Evolutionary conservation across 1,140 invertebrate species (phyloP).

Genomic region (Sarcophaga bullata): DNA sequence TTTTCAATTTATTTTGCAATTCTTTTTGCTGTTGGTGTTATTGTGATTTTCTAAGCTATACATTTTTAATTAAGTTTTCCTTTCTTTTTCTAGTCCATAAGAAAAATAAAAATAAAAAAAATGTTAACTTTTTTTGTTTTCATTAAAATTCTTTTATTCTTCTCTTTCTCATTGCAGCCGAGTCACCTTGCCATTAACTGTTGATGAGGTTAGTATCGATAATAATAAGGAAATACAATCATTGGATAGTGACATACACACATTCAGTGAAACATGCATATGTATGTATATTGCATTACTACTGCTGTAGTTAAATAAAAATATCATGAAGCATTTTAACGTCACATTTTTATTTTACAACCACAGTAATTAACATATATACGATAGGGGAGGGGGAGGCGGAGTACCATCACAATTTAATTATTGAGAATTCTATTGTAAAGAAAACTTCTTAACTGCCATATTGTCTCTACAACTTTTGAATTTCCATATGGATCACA

Average conservation of each 20-base stretch:
- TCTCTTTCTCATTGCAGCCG: constrained; percentile 72
- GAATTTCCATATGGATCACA: too few relatives aligned
- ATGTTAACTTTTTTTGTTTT: not conserved
- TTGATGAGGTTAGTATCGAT: constrained; percentile 74
- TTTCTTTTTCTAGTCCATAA: too few relatives aligned
- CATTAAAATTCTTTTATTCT: not conserved
- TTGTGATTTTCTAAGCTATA: too few relatives aligned
- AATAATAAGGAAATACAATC: constrained; percentile 7
- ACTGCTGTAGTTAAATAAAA: too few relatives aligned
- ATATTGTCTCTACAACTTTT: too few relatives aligned
- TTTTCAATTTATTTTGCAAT: too few relatives aligned
- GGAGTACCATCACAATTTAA: not conserved
- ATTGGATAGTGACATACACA: not conserved
- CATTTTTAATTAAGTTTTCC: not conserved
- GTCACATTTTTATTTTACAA: not conserved
- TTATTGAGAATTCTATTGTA: not conserved
- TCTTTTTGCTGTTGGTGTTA: too few relatives aligned
- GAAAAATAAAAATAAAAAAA: not conserved
- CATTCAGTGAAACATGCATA: not conserved
- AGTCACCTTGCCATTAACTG: constrained; percentile 78
- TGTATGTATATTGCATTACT: not conserved
- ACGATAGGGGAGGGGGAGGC: too few relatives aligned
- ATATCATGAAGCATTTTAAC: too few relatives aligned
- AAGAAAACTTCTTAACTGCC: not conserved
- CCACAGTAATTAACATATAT: not conserved